Evolutionary conservation across 2,888 invertebrate genomes (phyloP).

Genomic region (Poecilobothrus nobilitatus): DNA sequence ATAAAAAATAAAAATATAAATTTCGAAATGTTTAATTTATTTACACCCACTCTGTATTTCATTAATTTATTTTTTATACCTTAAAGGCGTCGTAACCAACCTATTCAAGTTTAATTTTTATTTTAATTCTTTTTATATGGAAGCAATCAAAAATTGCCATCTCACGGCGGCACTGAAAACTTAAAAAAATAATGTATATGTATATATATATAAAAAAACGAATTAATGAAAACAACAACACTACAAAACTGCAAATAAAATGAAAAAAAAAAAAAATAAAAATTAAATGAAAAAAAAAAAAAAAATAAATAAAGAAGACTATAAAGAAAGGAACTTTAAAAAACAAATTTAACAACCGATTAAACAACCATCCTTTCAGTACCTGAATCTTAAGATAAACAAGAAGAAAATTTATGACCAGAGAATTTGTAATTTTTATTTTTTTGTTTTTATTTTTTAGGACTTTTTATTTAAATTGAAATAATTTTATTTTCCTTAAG

Average conservation of each 20-base stretch:
- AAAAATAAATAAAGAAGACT: neutral
- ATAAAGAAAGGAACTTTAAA: neutral
- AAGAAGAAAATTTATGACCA: slow-evolving; percentile 6
- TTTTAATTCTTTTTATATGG: neutral
- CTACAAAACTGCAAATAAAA: neutral
- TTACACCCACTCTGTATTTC: slow-evolving; percentile 4
- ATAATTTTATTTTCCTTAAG: neutral
- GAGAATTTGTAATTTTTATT: neutral
- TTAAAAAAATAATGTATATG: no score
- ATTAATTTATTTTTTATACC: slow-evolving; percentile 5
- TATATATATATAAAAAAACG: neutral
- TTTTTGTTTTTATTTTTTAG: neutral
- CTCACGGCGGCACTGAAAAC: neutral
- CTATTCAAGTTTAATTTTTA: slow-evolving; percentile 1
- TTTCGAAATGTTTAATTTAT: slow-evolving; percentile 3
- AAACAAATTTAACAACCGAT: slow-evolving; percentile 6
- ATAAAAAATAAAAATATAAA: neutral
- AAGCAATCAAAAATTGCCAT: slow-evolving; percentile 4
- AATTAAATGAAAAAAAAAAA: no score
- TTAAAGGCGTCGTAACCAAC: slow-evolving; percentile 6
- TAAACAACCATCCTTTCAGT: slow-evolving; percentile 6
- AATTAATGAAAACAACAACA: neutral
- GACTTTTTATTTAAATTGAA: slow-evolving; percentile 1
- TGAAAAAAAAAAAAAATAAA: neutral
- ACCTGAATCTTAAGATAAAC: slow-evolving; percentile 6